phyloP scores from a whole-genome alignment of 1,140 invertebrate species.

The Chionoecetes opilio region DNA sequence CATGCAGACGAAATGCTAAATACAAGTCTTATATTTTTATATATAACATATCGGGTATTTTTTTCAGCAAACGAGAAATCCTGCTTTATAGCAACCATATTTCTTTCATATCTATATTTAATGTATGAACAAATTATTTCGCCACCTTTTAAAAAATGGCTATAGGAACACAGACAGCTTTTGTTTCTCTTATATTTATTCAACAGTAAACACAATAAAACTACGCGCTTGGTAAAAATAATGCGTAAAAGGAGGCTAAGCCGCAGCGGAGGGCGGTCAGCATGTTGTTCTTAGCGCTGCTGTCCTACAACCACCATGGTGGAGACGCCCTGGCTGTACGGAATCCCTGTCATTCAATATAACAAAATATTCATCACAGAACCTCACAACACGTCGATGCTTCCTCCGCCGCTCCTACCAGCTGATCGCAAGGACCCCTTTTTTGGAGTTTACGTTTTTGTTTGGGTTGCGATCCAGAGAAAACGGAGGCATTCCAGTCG shows the following conservation, averaged over 20 bases:
- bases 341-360: not conserved
- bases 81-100: not conserved
- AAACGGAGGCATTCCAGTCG: slow-evolving; percentile 41
- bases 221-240: not conserved
- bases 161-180: not conserved
- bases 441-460: slow-evolving; percentile 59
- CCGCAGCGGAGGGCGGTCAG: not conserved
- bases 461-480: slow-evolving; percentile 55
- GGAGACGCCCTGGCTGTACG: not conserved
- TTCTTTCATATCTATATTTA: not conserved
- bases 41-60: not conserved
- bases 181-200: not conserved
- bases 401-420: not conserved
- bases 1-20: not conserved
- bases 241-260: not conserved
- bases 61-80: no score
- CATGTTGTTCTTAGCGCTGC: not conserved
- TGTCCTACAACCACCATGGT: not conserved
- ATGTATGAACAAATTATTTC: not conserved
- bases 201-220: not conserved
- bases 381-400: not conserved
- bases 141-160: not conserved
- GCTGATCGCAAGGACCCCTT: slow-evolving; percentile 30
- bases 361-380: not conserved
- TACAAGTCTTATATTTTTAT: not conserved